Evolutionary conservation across 1,140 invertebrate genomes (phyloP).

Genomic region (Aradophagus sp.): DNA sequence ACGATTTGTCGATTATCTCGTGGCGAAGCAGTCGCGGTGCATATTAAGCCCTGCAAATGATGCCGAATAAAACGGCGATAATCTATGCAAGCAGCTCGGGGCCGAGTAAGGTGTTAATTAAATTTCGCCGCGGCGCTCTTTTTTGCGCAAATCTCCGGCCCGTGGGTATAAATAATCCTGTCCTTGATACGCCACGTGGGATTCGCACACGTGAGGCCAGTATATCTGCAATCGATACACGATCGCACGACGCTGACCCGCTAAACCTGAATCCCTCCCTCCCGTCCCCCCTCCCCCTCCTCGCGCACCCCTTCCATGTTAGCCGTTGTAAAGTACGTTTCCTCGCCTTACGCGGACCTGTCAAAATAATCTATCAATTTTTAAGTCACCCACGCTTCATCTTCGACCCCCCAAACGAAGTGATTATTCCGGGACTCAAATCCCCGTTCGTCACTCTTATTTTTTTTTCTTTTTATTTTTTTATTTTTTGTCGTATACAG

Average conservation of each 20-base stretch:
- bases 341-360: constrained; percentile 17
- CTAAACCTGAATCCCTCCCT: constrained; percentile 52
- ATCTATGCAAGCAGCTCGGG: constrained; percentile 30
- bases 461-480: too few species aligned
- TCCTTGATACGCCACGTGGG: constrained; percentile 55
- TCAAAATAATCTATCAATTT: constrained; percentile 35
- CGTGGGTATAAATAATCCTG: constrained; percentile 52
- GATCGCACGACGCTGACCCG: constrained; percentile 55
- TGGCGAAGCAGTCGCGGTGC: not conserved
- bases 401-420: not conserved
- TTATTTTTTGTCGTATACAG: too few species aligned
- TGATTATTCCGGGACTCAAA: not conserved
- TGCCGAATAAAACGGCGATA: constrained; percentile 47
- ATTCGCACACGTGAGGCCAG: constrained; percentile 46
- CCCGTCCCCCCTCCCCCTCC: constrained; percentile 17
- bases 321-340: constrained; percentile 5
- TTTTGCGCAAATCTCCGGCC: constrained; percentile 46
- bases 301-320: constrained; percentile 13
- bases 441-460: too few species aligned
- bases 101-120: constrained; percentile 53
- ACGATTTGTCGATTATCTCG: constrained; percentile 11
- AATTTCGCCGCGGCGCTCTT: constrained; percentile 42
- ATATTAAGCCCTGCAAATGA: constrained; percentile 36
- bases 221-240: constrained; percentile 57
- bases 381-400: constrained; percentile 7